Base-by-base conservation (phyloP, 2,888 invertebrate genomes). In the Tetrapedia diversipes region DNA sequence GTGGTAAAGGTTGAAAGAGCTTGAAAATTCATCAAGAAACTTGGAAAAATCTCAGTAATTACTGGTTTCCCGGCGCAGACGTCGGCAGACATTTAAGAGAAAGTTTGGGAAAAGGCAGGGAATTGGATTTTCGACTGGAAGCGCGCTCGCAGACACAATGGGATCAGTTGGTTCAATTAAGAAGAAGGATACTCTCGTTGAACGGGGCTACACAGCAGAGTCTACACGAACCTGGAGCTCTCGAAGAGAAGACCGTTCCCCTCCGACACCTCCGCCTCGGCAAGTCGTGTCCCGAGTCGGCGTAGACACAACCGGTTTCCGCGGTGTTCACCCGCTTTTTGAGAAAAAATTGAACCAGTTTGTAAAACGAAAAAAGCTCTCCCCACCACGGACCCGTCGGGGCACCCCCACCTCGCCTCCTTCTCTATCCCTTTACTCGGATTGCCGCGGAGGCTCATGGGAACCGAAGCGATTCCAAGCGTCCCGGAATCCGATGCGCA, bases 331-430 rank as follows among this genome's bases (percentile, higher is more conserved):
- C 89, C 89, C 90, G 91, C 90, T 89, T 91, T 91, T 91, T 89
- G 87, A 90, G 89, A 91, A 91, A 91, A 91, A 91, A 91, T 91
- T 91, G 91, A 91, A 91, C 91, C 91, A 91, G 91, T 91, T 91
- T 91, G 89, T 89, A 89, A 90, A 90, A 90, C 89, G 87, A 91
- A 91, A 91, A 91, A 91, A 91, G 88, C 86, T 86, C 88, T 85
- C 87, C 90, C 88, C 82, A 85, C 86, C 75, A 51, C 19, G 47
- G 39, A 19, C 54, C 19, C 53, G 19, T 11, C 39, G n/a, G 27
- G 54, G 19, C 64, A 57, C 70, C 71, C 29, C 61, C n/a, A 22
- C 77, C 65, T 53, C 75, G 57, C 80, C n/a, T 72, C 70, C 60
- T 53, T 80, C 77, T 67, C 77, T 79, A 59, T 77, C 77, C 80